Conservation (phyloP, 2,797 vertebrate species). For the Thalassophryne amazonica region DNA sequence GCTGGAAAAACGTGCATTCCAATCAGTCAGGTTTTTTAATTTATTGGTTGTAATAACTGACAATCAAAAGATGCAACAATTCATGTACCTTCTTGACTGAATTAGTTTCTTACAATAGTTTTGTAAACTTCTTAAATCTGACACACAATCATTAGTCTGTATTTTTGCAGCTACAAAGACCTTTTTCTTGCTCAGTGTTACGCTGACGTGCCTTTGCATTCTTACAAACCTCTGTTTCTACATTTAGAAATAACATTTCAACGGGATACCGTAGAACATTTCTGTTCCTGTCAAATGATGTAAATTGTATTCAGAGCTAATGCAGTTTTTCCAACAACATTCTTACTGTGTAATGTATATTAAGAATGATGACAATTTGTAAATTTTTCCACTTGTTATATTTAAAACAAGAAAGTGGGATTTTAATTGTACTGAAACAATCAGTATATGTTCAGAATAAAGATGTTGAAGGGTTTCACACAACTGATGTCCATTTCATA, state of each 20-base stretch:
- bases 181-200: constrained; percentile 19
- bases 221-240: constrained; percentile 16
- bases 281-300: constrained; percentile 6
- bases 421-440: constrained; percentile 26
- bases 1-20: constrained; percentile 49
- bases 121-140: constrained; percentile 6
- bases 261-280: background rate
- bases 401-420: constrained; percentile 43
- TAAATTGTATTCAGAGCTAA: constrained; percentile 27
- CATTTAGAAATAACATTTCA: constrained; percentile 11
- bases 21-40: constrained; percentile 43
- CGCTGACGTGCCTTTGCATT: constrained; percentile 40
- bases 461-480: constrained; percentile 37
- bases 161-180: constrained; percentile 17
- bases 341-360: constrained; percentile 58
- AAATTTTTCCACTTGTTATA: constrained; percentile 50
- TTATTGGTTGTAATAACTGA: constrained; percentile 65
- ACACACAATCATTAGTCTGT: constrained; percentile 16
- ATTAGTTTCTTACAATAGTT: constrained; percentile 6
- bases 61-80: constrained; percentile 57
- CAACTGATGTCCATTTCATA: no score
- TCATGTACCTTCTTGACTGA: background rate
- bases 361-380: constrained; percentile 54
- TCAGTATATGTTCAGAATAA: constrained; percentile 51
- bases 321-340: constrained; percentile 25